These are phyloP conservation scores for Sminthurinus aureus DNA, from an alignment of 2,888 invertebrate genomes.

Conservation along the genomic window DNA sequence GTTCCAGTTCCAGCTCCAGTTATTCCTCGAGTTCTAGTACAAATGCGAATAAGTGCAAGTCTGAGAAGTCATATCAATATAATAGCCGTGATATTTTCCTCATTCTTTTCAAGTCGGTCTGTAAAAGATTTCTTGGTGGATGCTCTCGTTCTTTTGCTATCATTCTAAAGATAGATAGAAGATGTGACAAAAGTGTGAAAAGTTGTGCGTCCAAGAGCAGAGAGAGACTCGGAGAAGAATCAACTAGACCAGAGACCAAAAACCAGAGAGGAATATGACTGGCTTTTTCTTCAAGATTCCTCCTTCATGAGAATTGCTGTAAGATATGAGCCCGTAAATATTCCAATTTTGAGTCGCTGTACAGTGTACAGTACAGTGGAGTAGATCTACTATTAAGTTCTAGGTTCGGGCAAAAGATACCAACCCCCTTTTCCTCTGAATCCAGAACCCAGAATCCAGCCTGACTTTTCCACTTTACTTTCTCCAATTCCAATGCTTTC, in stretches of 20 bases:
- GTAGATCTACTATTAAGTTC: too few species aligned
- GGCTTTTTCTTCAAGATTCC: background rate
- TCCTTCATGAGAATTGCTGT: background rate
- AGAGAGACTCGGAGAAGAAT: too few species aligned
- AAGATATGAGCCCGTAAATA: conserved; percentile 23
- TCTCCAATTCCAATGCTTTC: background rate
- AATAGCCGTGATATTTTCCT: background rate
- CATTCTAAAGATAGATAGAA: background rate
- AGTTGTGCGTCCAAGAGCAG: background rate
- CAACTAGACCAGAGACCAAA: background rate
- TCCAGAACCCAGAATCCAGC: background rate
- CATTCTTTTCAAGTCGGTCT: background rate
- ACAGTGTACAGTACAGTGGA: too few species aligned
- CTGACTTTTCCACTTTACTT: background rate
- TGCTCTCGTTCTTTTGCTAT: background rate
- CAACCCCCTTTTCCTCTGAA: background rate
- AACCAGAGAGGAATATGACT: background rate
- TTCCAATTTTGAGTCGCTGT: background rate
- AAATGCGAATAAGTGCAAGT: background rate
- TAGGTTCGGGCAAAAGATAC: background rate
- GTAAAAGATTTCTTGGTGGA: background rate
- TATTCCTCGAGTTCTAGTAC: too few species aligned
- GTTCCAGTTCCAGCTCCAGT: too few species aligned
- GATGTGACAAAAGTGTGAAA: background rate
- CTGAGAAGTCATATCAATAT: background rate